Conservation (phyloP, 2,113 vertebrate species). For the Silurus glanis region DNA sequence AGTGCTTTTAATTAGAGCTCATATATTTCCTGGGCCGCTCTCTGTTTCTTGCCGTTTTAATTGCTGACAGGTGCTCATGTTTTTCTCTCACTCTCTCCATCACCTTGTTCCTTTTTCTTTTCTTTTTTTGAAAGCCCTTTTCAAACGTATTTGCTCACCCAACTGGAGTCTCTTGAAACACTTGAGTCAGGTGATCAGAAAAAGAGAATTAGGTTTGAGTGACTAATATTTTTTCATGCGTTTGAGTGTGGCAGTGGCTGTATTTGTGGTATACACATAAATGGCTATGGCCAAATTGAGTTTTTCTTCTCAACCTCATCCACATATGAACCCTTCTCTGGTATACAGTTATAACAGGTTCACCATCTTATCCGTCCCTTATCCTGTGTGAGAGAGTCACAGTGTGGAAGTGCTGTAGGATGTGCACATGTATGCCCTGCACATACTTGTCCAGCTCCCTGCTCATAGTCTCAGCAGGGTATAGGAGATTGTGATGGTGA, state of each 20-base stretch:
- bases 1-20: slow-evolving; percentile 97
- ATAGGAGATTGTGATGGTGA: slow-evolving; percentile 45
- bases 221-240: neutral
- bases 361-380: neutral
- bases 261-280: neutral
- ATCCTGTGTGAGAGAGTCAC: slow-evolving; percentile 2
- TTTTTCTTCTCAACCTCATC: neutral
- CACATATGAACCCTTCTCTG: neutral
- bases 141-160: slow-evolving; percentile 6
- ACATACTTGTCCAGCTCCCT: slow-evolving; percentile 43
- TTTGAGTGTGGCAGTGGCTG: neutral
- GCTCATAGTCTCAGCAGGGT: slow-evolving; percentile 50
- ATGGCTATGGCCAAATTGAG: neutral
- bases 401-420: slow-evolving; percentile 16
- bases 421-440: slow-evolving; percentile 34
- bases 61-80: slow-evolving; percentile 92
- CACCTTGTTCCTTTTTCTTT: slow-evolving; percentile 34
- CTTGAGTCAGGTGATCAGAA: slow-evolving; percentile 9
- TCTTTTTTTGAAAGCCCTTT: neutral
- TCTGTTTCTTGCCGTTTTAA: slow-evolving; percentile 88
- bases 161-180: neutral
- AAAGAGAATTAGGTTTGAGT: neutral
- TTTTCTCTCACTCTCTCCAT: slow-evolving; percentile 65
- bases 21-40: slow-evolving; percentile 94
- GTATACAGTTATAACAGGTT: neutral